Percentiles rank a stretch among this genome's conserved stretches.
Evolutionary conservation across 2,113 vertebrate genomes (phyloP).

Genomic region (Lasiurus borealis): DNA sequence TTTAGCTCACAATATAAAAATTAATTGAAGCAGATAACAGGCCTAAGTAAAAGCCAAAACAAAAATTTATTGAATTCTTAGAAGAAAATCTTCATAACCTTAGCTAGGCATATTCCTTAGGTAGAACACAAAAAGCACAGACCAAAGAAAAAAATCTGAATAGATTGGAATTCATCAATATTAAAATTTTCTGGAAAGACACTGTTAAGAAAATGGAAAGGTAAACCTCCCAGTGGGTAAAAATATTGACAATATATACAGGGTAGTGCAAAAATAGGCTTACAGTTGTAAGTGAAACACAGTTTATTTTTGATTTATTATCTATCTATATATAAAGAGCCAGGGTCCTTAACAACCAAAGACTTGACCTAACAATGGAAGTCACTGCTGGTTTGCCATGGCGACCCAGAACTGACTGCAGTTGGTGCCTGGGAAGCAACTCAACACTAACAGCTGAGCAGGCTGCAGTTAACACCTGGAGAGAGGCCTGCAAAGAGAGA

Average conservation of each 20-base stretch:
- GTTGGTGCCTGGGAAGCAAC: too few relatives aligned
- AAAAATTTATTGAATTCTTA: conserved; percentile 2
- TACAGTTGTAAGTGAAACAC: not conserved
- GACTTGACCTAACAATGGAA: too few relatives aligned
- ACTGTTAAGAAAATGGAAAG: conserved; percentile 14
- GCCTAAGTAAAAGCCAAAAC: not conserved
- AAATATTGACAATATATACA: not conserved
- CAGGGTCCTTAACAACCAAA: too few relatives aligned
- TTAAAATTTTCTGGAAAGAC: not conserved
- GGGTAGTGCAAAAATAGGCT: not conserved
- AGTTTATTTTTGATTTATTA: not conserved
- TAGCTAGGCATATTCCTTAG: not conserved
- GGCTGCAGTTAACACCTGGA: too few relatives aligned
- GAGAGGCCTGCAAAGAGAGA: too few relatives aligned
- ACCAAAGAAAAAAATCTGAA: not conserved
- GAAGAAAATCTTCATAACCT: not conserved
- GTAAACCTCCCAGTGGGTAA: not conserved
- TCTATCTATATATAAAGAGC: not conserved
- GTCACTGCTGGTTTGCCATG: too few relatives aligned
- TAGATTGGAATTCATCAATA: not conserved
- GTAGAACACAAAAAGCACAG: not conserved
- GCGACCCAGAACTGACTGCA: too few relatives aligned
- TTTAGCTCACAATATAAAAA: not conserved
- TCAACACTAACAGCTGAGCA: too few relatives aligned
- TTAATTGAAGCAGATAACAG: not conserved